These are phyloP conservation scores for Fistularia tabacaria DNA, from an alignment of 2,797 vertebrate species.

Conservation along the genomic window DNA sequence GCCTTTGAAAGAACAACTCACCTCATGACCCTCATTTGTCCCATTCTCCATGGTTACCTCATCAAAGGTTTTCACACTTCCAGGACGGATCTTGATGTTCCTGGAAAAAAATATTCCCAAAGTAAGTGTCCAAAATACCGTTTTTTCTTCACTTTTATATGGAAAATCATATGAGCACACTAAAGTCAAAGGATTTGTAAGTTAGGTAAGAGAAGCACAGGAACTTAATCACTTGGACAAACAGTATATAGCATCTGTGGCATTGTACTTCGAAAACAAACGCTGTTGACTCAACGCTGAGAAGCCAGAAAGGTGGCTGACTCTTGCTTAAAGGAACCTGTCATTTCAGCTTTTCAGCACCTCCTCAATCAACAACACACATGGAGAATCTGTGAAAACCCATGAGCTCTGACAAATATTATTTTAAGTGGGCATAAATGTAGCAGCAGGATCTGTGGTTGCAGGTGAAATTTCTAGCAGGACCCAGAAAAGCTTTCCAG, in stretches of 20 bases:
- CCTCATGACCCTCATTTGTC: conserved; percentile 76
- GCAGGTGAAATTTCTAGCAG: conserved; percentile 63
- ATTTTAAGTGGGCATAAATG: conserved; percentile 68
- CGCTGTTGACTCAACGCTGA: conserved; percentile 47
- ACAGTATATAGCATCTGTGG: conserved; percentile 35
- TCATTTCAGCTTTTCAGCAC: conserved; percentile 67
- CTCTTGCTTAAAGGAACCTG: conserved; percentile 52
- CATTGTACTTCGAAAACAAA: conserved; percentile 40
- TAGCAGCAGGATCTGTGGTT: conserved; percentile 46
- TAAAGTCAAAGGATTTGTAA: conserved; percentile 18
- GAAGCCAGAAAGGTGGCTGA: conserved; percentile 44
- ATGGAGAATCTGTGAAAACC: conserved; percentile 43
- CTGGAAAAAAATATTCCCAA: conserved; percentile 60
- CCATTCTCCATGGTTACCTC: conserved; percentile 82
- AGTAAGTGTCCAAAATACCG: conserved; percentile 27
- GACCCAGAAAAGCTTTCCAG: conserved; percentile 41
- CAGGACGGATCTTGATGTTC: conserved; percentile 82
- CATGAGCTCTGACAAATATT: conserved; percentile 66
- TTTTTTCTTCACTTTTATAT: conserved; percentile 15
- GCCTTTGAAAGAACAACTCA: conserved; percentile 54
- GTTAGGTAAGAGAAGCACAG: conserved; percentile 41
- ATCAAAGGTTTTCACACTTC: conserved; percentile 88
- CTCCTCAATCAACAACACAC: conserved; percentile 66
- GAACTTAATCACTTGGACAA: conserved; percentile 55
- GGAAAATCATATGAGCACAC: conserved; percentile 24